Percentiles rank a stretch among this genome's conserved stretches.
Conservation (phyloP, 1,140 invertebrate species). For the Conus betulinus region DNA sequence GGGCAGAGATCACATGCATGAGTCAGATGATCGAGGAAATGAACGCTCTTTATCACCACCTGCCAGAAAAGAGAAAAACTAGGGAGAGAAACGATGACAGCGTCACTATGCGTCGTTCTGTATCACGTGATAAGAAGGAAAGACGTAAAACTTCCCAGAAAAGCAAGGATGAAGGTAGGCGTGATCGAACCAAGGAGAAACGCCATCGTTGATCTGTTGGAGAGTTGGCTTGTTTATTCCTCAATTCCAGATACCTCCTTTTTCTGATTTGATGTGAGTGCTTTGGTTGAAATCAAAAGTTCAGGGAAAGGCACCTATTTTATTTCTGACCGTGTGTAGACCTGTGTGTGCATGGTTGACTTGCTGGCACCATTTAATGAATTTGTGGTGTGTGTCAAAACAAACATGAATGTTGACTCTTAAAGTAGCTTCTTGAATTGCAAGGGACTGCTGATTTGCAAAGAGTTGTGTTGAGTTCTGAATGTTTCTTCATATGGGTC, state of each 20-base stretch:
- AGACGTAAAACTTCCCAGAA: not conserved
- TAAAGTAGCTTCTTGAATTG: too few relatives aligned
- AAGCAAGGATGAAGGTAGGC: not conserved
- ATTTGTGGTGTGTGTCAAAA: too few relatives aligned
- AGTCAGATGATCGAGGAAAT: not conserved
- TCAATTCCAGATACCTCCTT: not conserved
- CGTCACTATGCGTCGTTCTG: not conserved
- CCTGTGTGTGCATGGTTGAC: too few relatives aligned
- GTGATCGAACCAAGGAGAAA: conserved; percentile 3
- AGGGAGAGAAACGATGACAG: not conserved
- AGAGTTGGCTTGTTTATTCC: not conserved
- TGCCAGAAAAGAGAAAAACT: conserved; percentile 23
- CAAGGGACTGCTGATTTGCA: too few relatives aligned
- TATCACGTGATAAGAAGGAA: conserved; percentile 3
- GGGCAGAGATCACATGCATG: not conserved
- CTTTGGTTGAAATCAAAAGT: not conserved
- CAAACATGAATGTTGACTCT: too few relatives aligned
- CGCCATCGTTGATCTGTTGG: not conserved
- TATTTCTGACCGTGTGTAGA: too few relatives aligned
- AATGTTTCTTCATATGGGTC: too few relatives aligned
- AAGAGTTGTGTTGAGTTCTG: too few relatives aligned
- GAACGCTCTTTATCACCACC: conserved; percentile 4
- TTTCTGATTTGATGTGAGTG: not conserved
- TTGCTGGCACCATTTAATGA: too few relatives aligned
- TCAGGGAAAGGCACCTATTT: not conserved